phyloP scores from a whole-genome alignment of 2,113 vertebrate genomes.

The Hyla sarda region DNA sequence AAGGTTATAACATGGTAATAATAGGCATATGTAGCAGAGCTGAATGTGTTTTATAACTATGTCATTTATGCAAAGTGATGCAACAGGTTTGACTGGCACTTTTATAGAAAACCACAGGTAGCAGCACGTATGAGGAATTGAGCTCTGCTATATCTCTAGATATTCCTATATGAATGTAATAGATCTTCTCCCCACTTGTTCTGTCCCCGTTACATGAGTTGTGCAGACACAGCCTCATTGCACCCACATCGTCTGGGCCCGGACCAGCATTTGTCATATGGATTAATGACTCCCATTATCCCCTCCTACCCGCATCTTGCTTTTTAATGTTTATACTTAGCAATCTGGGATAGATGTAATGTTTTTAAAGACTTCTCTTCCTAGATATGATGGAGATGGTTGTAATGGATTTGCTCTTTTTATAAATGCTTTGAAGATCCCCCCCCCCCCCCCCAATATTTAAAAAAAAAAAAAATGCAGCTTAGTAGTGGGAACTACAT shows the following conservation, averaged over 20 bases:
- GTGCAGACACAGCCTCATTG: neutral
- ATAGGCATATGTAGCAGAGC: no score
- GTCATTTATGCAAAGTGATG: no score
- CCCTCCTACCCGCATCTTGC: neutral
- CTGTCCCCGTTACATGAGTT: no score
- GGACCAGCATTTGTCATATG: neutral
- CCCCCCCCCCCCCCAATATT: no score
- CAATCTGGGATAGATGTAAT: neutral
- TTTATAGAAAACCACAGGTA: no score
- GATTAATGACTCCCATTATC: conserved; percentile 25
- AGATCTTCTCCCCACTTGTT: neutral
- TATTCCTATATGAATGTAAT: neutral
- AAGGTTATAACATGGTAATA: no score
- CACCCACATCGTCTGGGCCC: neutral
- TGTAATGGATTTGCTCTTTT: neutral
- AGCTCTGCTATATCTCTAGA: no score
- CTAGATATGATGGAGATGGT: neutral
- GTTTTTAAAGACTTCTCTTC: neutral
- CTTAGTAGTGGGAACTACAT: no score
- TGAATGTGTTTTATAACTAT: no score
- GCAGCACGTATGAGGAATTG: no score
- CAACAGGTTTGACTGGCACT: no score
- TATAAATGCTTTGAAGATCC: neutral
- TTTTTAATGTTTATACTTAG: neutral
- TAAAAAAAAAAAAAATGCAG: no score